These are phyloP conservation scores for Drosophila tanythrix DNA, from an alignment of 2,888 invertebrate species.

Conservation along the genomic window DNA sequence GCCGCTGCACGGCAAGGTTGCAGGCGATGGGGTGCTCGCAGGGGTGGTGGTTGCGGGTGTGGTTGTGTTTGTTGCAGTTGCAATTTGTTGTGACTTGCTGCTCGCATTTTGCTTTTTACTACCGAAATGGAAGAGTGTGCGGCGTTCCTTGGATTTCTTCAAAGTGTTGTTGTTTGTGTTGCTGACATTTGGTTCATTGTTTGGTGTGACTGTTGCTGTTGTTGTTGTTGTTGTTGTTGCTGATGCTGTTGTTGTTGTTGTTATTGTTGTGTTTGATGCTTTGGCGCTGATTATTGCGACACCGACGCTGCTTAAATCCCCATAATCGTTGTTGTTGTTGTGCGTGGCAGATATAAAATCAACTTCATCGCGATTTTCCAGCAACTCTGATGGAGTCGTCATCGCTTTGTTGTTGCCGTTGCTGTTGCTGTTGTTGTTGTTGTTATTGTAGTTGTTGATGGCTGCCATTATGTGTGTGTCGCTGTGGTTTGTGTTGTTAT, in stretches of 20 bases:
- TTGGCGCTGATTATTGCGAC: conserved; percentile 58
- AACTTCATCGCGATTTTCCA: conserved; percentile 79
- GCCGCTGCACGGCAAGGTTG: conserved; percentile 3
- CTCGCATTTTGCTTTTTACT: conserved; percentile 56
- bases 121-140: conserved; percentile 64
- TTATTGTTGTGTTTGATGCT: conserved; percentile 52
- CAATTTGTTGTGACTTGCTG: conserved; percentile 34
- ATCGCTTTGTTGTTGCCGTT: conserved; percentile 32
- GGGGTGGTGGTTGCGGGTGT: not conserved
- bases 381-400: conserved; percentile 17
- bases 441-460: conserved; percentile 41
- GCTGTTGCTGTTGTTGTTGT: conserved; percentile 38
- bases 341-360: conserved; percentile 76
- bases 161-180: conserved; percentile 51
- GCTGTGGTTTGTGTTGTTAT: conserved; percentile 8
- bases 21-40: not conserved
- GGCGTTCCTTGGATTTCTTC: conserved; percentile 66
- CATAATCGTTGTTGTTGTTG: conserved; percentile 73
- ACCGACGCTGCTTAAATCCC: conserved; percentile 62
- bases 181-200: conserved; percentile 64
- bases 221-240: conserved; percentile 33
- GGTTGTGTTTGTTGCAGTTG: not conserved
- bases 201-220: conserved; percentile 55
- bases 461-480: conserved; percentile 42
- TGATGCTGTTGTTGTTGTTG: conserved; percentile 41